Conservation (phyloP, 2,888 invertebrate genomes). For the Tuberolachnus salignus region DNA sequence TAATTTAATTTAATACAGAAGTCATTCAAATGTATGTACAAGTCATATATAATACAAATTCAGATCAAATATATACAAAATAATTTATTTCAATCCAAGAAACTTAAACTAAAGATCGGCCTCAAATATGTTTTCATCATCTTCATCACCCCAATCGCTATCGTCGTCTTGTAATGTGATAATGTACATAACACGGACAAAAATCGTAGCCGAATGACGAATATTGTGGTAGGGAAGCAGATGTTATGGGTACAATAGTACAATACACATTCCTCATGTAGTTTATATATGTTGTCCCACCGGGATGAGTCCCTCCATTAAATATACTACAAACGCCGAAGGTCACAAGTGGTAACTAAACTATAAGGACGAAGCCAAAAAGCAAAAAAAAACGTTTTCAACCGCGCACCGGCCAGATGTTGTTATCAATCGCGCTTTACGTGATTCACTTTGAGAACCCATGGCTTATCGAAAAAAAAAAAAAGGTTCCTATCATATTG, state of each 20-base stretch:
- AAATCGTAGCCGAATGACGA: conserved; percentile 1
- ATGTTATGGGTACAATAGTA: background rate
- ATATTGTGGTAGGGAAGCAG: background rate
- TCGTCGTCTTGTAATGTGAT: conserved; percentile 12
- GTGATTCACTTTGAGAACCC: too few relatives aligned
- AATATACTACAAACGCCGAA: background rate
- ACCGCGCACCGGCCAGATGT: too few relatives aligned
- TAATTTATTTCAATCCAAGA: background rate
- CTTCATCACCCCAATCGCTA: conserved; percentile 14
- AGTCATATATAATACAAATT: conserved; percentile 4
- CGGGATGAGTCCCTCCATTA: background rate
- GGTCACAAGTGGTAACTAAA: conserved; percentile 14
- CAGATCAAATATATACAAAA: conserved; percentile 18
- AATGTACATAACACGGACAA: background rate
- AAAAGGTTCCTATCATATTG: too few relatives aligned
- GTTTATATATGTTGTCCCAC: background rate
- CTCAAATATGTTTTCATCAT: background rate
- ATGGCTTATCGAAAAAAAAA: too few relatives aligned
- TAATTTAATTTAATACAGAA: conserved; percentile 22
- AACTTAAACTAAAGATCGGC: too few relatives aligned
- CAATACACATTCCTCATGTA: conserved; percentile 8
- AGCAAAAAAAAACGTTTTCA: background rate
- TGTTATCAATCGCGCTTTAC: too few relatives aligned
- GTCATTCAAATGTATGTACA: conserved; percentile 20
- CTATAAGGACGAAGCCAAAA: too few relatives aligned